phyloP scores from a whole-genome alignment of 2,888 invertebrate genomes.

The Bembecia ichneumoniformis region DNA sequence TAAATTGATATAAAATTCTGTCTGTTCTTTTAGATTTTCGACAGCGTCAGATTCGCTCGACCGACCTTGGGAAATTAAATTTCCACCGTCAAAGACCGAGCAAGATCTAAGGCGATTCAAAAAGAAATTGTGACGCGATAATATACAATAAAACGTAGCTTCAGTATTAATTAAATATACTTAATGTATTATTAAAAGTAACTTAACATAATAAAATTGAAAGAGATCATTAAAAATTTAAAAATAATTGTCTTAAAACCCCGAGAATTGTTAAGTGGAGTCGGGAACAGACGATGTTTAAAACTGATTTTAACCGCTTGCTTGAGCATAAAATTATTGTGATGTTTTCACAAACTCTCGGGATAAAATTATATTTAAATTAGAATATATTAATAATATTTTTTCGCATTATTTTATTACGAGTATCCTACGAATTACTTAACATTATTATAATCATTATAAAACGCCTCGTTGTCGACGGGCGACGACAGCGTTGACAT shows the following conservation, averaged over 20 bases:
- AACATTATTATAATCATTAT: conserved; percentile 65
- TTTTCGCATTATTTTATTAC: conserved; percentile 38
- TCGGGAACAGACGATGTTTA: background rate
- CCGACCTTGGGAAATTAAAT: conserved; percentile 43
- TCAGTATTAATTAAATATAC: conserved; percentile 3
- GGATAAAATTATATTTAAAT: conserved; percentile 14
- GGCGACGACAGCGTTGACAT: conserved; percentile 31
- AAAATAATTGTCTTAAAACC: conserved; percentile 57
- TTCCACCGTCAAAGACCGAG: conserved; percentile 26
- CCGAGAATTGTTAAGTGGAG: conserved; percentile 6
- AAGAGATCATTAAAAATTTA: conserved; percentile 72
- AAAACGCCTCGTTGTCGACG: conserved; percentile 26
- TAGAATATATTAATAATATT: conserved; percentile 48
- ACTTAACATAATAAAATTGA: conserved; percentile 56
- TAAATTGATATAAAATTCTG: conserved; percentile 1
- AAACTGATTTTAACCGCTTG: background rate
- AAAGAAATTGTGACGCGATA: conserved; percentile 1
- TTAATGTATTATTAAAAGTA: no score
- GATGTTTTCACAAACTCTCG: conserved; percentile 37
- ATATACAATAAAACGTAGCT: conserved; percentile 8
- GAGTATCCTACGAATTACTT: conserved; percentile 66
- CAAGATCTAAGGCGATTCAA: conserved; percentile 31
- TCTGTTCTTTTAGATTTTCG: conserved; percentile 20
- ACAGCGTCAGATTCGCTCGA: conserved; percentile 38
- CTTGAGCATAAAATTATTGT: conserved; percentile 18